Percentiles rank a stretch among this genome's conserved stretches.
phyloP scores from a whole-genome alignment of 2,888 invertebrate genomes.

The Synergus laeviventris region DNA sequence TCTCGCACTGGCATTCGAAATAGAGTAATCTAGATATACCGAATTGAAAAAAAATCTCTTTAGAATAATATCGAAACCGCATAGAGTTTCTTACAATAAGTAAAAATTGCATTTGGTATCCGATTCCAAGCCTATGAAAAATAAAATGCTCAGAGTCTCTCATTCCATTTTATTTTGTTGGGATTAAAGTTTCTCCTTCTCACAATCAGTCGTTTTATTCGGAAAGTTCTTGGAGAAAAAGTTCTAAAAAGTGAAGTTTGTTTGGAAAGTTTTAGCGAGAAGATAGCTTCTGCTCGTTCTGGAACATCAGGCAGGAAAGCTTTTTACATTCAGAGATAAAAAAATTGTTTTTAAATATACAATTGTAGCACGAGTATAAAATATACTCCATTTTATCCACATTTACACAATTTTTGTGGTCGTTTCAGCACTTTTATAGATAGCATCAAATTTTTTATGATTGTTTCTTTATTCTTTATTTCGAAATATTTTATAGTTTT shows the following conservation, averaged over 20 bases:
- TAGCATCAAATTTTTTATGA: constrained; percentile 13
- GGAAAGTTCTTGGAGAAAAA: constrained; percentile 23
- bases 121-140: neutral
- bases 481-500: neutral
- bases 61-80: too few species aligned
- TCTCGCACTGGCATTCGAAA: too few species aligned
- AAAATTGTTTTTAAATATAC: constrained; percentile 11
- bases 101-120: constrained; percentile 3
- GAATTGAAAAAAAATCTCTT: too few species aligned
- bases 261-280: constrained; percentile 29
- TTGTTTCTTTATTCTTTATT: neutral
- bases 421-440: constrained; percentile 16
- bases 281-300: constrained; percentile 17
- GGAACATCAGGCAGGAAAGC: constrained; percentile 10
- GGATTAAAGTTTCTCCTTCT: constrained; percentile 31
- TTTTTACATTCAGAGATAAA: constrained; percentile 12
- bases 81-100: too few species aligned
- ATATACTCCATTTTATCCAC: neutral
- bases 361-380: neutral
- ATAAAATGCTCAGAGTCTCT: constrained; percentile 12
- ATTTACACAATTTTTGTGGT: neutral
- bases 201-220: constrained; percentile 40
- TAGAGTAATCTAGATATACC: too few species aligned
- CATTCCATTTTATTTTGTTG: constrained; percentile 34
- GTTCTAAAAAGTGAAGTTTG: constrained; percentile 33